Conservation (phyloP, 2,113 vertebrate genomes). For the Castor canadensis region DNA sequence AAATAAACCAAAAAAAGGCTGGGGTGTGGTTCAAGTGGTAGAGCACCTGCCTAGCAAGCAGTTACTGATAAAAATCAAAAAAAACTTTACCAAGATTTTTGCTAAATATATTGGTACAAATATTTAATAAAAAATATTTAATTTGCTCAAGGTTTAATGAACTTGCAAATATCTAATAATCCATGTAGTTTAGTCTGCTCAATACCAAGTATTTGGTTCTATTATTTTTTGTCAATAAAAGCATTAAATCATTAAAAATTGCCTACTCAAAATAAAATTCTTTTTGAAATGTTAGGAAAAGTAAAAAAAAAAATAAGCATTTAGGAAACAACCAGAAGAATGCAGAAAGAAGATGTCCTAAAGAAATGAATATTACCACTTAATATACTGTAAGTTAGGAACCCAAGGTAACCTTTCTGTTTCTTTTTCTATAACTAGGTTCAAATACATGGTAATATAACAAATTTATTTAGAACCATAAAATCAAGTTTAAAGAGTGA, state of each 20-base stretch:
- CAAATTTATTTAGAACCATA: not conserved
- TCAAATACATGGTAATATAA: not conserved
- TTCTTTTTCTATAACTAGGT: not conserved
- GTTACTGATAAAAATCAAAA: too few relatives aligned
- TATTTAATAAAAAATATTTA: too few relatives aligned
- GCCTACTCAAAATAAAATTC: not conserved
- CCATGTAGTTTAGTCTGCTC: not conserved
- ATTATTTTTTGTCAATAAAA: too few relatives aligned
- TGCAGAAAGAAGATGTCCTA: not conserved
- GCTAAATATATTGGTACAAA: too few relatives aligned
- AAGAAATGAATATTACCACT: slow-evolving; percentile 24
- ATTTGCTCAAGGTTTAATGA: too few relatives aligned
- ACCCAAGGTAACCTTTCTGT: not conserved
- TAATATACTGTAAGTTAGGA: not conserved
- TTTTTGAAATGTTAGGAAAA: not conserved
- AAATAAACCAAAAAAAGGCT: too few relatives aligned
- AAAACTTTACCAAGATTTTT: too few relatives aligned
- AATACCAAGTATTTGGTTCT: not conserved
- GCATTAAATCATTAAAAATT: too few relatives aligned
- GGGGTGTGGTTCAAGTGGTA: too few relatives aligned
- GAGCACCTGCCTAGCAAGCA: too few relatives aligned
- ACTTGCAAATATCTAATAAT: too few relatives aligned
- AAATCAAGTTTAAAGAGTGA: not conserved
- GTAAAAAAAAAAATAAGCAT: not conserved
- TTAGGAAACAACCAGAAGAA: not conserved